These are phyloP conservation scores for Drosophila takahashii DNA, from an alignment of 1,140 invertebrate genomes.

Conservation along the genomic window DNA sequence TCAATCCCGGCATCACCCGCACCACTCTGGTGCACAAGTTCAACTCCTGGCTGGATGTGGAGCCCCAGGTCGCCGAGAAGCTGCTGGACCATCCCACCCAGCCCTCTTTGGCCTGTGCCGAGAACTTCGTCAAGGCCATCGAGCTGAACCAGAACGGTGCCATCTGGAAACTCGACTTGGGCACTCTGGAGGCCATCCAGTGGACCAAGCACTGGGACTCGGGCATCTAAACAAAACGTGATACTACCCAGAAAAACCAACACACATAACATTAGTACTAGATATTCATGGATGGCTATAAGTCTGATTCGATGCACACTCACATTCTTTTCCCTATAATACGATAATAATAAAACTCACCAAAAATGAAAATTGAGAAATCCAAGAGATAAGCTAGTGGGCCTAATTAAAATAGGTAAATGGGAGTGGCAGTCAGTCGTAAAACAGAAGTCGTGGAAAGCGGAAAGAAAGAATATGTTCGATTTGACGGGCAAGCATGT, in stretches of 20 bases:
- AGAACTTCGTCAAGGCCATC: constrained; percentile 79
- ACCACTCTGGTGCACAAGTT: constrained; percentile 68
- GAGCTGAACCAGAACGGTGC: constrained; percentile 74
- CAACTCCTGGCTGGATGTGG: constrained; percentile 76
- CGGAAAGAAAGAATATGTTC: constrained; percentile 69
- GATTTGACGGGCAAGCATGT: constrained; percentile 75
- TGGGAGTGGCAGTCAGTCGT: constrained; percentile 28
- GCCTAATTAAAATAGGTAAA: constrained; percentile 60
- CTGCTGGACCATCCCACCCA: constrained; percentile 65
- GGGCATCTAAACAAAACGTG: constrained; percentile 45
- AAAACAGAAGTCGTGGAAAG: constrained; percentile 26
- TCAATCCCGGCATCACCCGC: constrained; percentile 71
- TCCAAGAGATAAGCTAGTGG: constrained; percentile 40
- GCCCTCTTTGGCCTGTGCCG: constrained; percentile 45
- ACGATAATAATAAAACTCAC: constrained; percentile 39
- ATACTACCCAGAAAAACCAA: not conserved
- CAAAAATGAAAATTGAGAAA: constrained; percentile 38
- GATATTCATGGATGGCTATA: constrained; percentile 37
- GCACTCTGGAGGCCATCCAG: constrained; percentile 55
- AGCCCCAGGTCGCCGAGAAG: constrained; percentile 63
- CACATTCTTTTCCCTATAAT: constrained; percentile 19
- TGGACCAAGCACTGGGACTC: constrained; percentile 76
- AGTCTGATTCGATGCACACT: constrained; percentile 46
- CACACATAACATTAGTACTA: constrained; percentile 19
- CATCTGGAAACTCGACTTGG: constrained; percentile 72